phyloP scores from a whole-genome alignment of 1,140 invertebrate species.

The Periplaneta americana region DNA sequence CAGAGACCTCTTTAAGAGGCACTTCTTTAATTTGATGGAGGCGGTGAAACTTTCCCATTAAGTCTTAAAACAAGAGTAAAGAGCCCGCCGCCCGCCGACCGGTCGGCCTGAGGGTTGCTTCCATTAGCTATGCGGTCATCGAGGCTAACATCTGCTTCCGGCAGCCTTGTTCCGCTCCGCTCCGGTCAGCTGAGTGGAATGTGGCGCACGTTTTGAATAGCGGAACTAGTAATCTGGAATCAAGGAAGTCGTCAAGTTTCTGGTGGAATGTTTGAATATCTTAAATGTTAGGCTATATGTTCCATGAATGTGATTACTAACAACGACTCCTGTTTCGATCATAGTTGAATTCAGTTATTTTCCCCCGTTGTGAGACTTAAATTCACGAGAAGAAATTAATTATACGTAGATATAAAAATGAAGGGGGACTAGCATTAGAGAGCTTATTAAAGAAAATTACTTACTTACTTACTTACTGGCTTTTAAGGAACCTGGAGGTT shows the following conservation, averaged over 20 bases:
- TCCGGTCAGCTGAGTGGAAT: not conserved
- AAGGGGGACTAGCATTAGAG: too few relatives aligned
- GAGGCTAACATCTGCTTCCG: not conserved
- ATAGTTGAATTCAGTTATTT: too few relatives aligned
- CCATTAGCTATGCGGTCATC: not conserved
- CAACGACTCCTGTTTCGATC: too few relatives aligned
- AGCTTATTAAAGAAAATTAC: too few relatives aligned
- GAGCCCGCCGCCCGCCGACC: not conserved
- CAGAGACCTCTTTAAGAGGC: not conserved
- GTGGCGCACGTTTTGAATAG: not conserved
- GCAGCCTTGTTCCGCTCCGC: not conserved
- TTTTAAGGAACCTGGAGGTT: too few relatives aligned
- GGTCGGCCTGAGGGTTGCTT: not conserved
- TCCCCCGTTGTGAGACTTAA: too few relatives aligned
- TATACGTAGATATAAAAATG: too few relatives aligned
- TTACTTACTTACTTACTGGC: too few relatives aligned
- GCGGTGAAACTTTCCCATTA: not conserved
- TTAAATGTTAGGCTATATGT: too few relatives aligned
- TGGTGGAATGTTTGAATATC: not conserved
- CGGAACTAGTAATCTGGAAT: not conserved
- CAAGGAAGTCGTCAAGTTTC: too few relatives aligned
- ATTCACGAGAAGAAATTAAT: too few relatives aligned
- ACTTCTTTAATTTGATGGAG: not conserved
- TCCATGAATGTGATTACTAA: too few relatives aligned
- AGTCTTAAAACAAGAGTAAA: not conserved